Conservation (phyloP, 2,888 invertebrate species). For the Eupeodes luniger region DNA sequence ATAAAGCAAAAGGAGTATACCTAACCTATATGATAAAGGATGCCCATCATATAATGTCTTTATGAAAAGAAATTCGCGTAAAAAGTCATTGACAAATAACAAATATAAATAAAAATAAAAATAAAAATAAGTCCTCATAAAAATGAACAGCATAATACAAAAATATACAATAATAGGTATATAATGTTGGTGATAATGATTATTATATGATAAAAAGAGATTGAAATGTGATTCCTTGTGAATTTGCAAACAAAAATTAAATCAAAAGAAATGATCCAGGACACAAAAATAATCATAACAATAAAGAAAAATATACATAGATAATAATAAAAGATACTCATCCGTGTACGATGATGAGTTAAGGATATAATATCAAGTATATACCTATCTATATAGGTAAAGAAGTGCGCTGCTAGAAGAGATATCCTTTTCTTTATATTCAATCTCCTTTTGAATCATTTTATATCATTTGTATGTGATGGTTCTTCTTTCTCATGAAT, state of each 20-base stretch:
- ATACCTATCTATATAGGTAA: background rate
- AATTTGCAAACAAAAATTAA: slow-evolving; percentile 54
- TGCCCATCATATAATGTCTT: slow-evolving; percentile 1
- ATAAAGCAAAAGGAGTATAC: background rate
- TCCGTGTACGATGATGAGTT: background rate
- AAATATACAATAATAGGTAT: background rate
- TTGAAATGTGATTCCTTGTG: slow-evolving; percentile 58
- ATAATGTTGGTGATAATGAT: slow-evolving; percentile 6
- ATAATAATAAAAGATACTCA: slow-evolving; percentile 54
- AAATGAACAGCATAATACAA: slow-evolving; percentile 28
- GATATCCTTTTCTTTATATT: slow-evolving; percentile 25
- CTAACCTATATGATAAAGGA: background rate
- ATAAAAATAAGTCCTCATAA: slow-evolving; percentile 49
- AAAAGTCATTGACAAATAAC: slow-evolving; percentile 66
- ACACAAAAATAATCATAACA: slow-evolving; percentile 62
- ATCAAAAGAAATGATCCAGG: slow-evolving; percentile 64
- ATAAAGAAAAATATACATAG: slow-evolving; percentile 52
- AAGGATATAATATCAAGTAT: slow-evolving; percentile 6
- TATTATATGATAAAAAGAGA: background rate
- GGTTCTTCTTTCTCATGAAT: slow-evolving; percentile 4
- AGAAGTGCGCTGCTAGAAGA: background rate
- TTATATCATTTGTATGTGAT: slow-evolving; percentile 1
- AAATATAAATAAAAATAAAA: slow-evolving; percentile 51
- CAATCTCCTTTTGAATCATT: slow-evolving; percentile 23
- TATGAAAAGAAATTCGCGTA: slow-evolving; percentile 48